A percentile compares a stretch with the other conserved stretches of the same genome.
These are phyloP conservation scores for Oncorhynchus nerka DNA, from an alignment of 2,113 vertebrate species.

Conservation along the genomic window DNA sequence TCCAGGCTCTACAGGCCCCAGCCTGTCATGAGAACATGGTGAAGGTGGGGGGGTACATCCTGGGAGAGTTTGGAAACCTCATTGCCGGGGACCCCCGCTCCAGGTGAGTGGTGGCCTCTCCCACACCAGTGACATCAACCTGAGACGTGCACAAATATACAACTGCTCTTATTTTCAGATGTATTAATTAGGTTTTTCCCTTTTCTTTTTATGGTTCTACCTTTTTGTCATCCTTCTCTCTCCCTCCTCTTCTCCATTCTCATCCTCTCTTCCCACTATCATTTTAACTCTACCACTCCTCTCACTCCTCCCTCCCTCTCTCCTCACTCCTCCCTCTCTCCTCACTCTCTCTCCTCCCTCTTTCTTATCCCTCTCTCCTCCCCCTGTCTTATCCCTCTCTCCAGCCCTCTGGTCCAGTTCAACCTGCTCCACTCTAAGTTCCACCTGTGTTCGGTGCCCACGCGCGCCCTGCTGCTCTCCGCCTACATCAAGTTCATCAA, in stretches of 20 bases:
- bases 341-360: not conserved
- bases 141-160: not conserved
- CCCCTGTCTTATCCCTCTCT: not conserved
- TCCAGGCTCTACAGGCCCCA: slow-evolving; percentile 87
- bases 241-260: not conserved
- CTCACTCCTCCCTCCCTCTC: not conserved
- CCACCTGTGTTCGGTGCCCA: slow-evolving; percentile 89
- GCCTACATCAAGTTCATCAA: slow-evolving; percentile 96
- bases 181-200: too few relatives aligned
- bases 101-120: slow-evolving; percentile 69
- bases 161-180: not conserved
- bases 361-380: not conserved
- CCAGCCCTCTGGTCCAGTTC: slow-evolving; percentile 89
- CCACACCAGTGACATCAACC: not conserved
- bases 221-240: not conserved
- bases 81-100: slow-evolving; percentile 92
- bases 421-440: slow-evolving; percentile 93
- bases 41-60: slow-evolving; percentile 91
- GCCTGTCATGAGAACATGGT: slow-evolving; percentile 97
- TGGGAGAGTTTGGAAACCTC: slow-evolving; percentile 92
- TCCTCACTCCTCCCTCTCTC: not conserved
- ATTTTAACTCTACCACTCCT: not conserved
- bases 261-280: not conserved
- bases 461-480: slow-evolving; percentile 85
- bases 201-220: too few relatives aligned